These are phyloP conservation scores for Geotrypetes seraphini DNA, from an alignment of 2,797 vertebrate species.

Conservation along the genomic window DNA sequence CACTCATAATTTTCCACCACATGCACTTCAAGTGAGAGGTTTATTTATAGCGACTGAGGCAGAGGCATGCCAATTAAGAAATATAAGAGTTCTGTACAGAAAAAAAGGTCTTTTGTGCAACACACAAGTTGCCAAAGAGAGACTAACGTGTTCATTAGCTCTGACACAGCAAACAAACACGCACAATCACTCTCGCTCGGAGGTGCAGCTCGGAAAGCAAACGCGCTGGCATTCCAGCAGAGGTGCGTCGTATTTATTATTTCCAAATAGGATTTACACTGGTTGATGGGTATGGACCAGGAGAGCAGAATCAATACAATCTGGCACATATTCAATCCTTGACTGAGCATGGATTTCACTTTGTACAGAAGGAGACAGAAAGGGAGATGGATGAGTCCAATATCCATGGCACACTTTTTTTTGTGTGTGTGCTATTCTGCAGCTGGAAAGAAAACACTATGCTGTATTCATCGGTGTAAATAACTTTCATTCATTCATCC, in stretches of 20 bases:
- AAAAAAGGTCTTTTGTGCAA: background rate
- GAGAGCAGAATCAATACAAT: constrained; percentile 6
- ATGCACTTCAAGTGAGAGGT: background rate
- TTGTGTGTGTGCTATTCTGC: background rate
- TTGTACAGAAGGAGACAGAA: background rate
- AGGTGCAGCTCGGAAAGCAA: background rate
- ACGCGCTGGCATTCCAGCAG: background rate
- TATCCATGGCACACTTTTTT: constrained; percentile 4
- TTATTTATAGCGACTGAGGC: background rate
- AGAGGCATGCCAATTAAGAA: constrained; percentile 8
- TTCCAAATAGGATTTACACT: constrained; percentile 20
- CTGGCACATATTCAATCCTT: background rate
- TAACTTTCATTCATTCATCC: constrained; percentile 6
- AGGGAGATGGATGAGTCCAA: background rate
- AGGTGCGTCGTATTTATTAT: constrained; percentile 17
- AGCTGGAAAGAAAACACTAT: constrained; percentile 2
- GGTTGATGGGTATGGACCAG: constrained; percentile 8
- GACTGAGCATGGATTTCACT: constrained; percentile 1
- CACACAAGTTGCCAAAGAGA: background rate
- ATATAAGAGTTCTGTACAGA: background rate
- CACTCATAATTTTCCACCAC: background rate
- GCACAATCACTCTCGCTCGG: background rate
- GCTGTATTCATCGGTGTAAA: constrained; percentile 14
- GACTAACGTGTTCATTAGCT: constrained; percentile 7
- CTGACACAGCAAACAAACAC: constrained; percentile 19